These are phyloP conservation scores for Linnaemya tessellans DNA, from an alignment of 2,888 invertebrate species.

Conservation along the genomic window DNA sequence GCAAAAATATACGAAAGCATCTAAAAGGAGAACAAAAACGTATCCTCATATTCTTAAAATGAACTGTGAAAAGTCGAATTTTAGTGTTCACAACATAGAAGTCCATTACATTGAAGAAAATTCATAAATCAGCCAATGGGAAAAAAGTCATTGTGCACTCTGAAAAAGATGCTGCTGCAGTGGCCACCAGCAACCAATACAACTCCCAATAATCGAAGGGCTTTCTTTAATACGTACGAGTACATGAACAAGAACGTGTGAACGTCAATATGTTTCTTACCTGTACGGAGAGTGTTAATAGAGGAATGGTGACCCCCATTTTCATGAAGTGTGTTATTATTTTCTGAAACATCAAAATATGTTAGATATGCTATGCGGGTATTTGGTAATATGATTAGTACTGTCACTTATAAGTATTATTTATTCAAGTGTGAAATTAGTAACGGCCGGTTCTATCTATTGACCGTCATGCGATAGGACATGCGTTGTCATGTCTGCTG, in stretches of 20 bases:
- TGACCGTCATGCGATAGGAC: too few species aligned
- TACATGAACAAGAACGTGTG: conserved; percentile 11
- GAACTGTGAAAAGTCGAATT: conserved; percentile 57
- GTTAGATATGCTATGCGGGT: too few species aligned
- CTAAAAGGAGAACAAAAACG: background rate
- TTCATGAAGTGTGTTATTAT: too few species aligned
- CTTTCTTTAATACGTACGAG: background rate
- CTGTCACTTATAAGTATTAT: too few species aligned
- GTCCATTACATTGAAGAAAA: conserved; percentile 66
- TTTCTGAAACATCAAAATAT: too few species aligned
- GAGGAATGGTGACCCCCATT: too few species aligned
- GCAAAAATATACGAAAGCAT: background rate
- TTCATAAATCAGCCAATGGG: conserved; percentile 64
- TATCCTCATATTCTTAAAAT: conserved; percentile 34
- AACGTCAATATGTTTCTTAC: background rate
- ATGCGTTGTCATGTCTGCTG: too few species aligned
- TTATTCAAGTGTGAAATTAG: too few species aligned
- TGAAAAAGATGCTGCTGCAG: conserved; percentile 12
- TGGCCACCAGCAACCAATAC: background rate
- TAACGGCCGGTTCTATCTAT: too few species aligned
- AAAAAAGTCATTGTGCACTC: conserved; percentile 47
- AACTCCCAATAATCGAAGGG: background rate
- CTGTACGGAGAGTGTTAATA: background rate
- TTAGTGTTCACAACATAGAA: conserved; percentile 63
- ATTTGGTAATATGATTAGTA: too few species aligned